phyloP scores from a whole-genome alignment of 2,113 vertebrate genomes.

The Phaetusa simplex region DNA sequence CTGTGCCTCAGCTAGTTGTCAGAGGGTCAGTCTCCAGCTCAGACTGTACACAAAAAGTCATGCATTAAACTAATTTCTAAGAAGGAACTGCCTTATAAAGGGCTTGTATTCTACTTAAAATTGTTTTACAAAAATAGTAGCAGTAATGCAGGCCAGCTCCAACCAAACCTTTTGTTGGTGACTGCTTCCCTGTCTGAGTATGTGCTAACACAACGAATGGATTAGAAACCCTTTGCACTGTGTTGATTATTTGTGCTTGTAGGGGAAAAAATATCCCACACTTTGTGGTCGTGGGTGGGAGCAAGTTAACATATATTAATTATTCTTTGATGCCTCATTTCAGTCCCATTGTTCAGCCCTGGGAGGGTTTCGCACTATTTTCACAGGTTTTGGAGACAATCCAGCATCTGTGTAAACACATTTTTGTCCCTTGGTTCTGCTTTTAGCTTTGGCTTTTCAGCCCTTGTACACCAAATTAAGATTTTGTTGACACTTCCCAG shows the following conservation, averaged over 20 bases:
- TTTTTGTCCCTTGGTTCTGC: neutral
- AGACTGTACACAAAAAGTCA: neutral
- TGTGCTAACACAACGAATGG: neutral
- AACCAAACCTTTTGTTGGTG: neutral
- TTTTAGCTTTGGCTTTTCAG: constrained; percentile 36
- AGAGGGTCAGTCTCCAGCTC: neutral
- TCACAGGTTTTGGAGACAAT: constrained; percentile 22
- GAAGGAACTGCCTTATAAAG: neutral
- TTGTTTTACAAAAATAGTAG: neutral
- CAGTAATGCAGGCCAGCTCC: neutral
- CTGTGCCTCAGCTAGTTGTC: neutral
- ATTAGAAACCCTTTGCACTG: neutral
- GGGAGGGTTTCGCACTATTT: neutral
- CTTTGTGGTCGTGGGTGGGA: neutral
- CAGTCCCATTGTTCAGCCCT: constrained; percentile 5
- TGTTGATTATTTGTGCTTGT: neutral
- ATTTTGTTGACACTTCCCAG: constrained; percentile 33
- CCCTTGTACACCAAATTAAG: neutral
- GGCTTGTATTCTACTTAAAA: neutral
- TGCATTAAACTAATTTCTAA: neutral
- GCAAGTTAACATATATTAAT: neutral
- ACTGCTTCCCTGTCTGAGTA: neutral
- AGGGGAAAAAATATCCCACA: neutral
- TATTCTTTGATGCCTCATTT: constrained; percentile 19
- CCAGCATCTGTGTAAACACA: constrained; percentile 28